phyloP scores from a whole-genome alignment of 2,113 vertebrate genomes.

The Theropithecus gelada region DNA sequence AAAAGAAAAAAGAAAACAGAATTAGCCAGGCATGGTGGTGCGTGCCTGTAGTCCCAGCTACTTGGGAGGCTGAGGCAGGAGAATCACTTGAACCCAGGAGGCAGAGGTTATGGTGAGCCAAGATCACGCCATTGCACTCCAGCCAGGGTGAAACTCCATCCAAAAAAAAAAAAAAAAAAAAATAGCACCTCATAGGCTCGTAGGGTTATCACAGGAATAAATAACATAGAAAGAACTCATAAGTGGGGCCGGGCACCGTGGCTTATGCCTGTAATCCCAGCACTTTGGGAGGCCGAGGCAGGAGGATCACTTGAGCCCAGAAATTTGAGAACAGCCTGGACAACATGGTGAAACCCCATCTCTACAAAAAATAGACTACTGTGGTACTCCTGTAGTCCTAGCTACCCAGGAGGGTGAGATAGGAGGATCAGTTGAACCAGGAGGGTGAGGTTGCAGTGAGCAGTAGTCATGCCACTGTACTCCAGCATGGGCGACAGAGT shows the following conservation, averaged over 20 bases:
- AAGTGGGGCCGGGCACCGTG: neutral
- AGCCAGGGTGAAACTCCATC: no score
- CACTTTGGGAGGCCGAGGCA: neutral
- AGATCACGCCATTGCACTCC: no score
- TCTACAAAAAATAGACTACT: no score
- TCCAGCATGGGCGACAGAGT: neutral
- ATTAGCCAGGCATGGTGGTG: no score
- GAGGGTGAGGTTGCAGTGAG: neutral
- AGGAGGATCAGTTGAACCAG: neutral
- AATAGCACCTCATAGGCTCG: neutral
- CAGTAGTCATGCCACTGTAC: neutral
- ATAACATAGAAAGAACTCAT: neutral
- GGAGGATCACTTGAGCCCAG: neutral
- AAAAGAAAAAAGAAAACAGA: no score
- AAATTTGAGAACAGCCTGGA: no score
- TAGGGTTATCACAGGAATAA: slow-evolving; percentile 24
- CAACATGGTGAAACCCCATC: no score
- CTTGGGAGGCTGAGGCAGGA: no score
- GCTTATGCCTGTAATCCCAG: neutral
- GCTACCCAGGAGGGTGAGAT: neutral
- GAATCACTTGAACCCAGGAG: no score
- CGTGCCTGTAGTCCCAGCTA: no score
- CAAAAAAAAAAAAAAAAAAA: neutral
- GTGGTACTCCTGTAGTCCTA: neutral
- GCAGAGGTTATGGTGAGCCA: no score